Evolutionary conservation across 1,140 invertebrate species (phyloP), one percentile per base, ranked within the genome.

Genomic region (Drosophila nannoptera): DNA sequence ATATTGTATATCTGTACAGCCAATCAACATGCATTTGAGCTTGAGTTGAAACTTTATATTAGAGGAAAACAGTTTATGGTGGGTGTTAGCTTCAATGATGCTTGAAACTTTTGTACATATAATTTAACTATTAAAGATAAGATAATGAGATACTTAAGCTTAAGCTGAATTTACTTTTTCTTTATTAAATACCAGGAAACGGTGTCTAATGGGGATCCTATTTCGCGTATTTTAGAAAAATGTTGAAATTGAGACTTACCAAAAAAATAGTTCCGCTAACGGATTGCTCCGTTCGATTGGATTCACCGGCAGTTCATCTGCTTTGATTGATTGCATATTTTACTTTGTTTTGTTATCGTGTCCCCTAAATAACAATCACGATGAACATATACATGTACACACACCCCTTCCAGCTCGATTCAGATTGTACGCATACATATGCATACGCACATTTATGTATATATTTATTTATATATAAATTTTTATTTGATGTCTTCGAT

Each of bases 211-310:
- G 22, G 22, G 29, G 22, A 42, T 12, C 12, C 12, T 42, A 42
- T 9, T 32, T 36, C 2, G 11, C 35, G 6, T 54, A 29, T 46
- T 6, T 29, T n/a, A 43, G 2, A 38, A 42, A 40, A 40, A 0
- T 54, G 52, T n/a, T 29, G 65, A 43, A 55, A 54, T n/a, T 9
- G 7, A 22, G 32, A 69, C 73, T 69, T 61, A 83, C 78, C 78
- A 83, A 56, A 83, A 72, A 80, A 83, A 84, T 14, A 83, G 48
- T 29, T 70, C 56, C 43, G 78, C 73, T 58, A 83, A 38, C 9
- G 82, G 74, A 16, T 82, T 77, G 11, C 80, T 77, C 4, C 72
- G 77, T 45, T 84, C 78, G 31, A 75, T 75, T 11, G 78, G 78
- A 62, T 83, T 83, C 22, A 64, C 56, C 4, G 75, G 72, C 9